Base-by-base conservation (phyloP, 2,797 vertebrate species). In the Artibeus jamaicensis region DNA sequence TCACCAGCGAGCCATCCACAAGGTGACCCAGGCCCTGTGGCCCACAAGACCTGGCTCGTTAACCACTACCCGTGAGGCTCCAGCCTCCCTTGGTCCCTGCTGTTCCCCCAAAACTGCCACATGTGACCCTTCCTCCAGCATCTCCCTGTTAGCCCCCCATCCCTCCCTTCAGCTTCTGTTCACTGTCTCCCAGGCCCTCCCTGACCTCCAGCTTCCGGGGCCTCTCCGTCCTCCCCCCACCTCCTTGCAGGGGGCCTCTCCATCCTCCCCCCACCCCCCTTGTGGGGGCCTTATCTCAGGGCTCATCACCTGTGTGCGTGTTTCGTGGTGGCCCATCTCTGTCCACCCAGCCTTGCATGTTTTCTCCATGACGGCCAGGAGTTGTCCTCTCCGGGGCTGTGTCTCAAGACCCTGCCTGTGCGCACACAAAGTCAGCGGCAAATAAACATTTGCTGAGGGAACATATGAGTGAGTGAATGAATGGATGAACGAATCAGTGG, bases 221-320 rank as follows among this genome's bases (percentile, higher is more conserved):
- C 11, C 50, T 92, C 39, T 29, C 48, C 26, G 6, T 34, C 44
- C 37, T 6, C 7, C 85, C 21, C 10, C 34, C 3, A 6, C 32
- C 57, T 34, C 57, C 26, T n/a, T n/a, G n/a, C n/a, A n/a, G 3
- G 0, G 1, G 1, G 19, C 11, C 50, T 92, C 39, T 29, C 59
- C 26, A 9, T 34, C 44, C 37, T 6, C 7, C 85, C 21, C 10
- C 34, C 3, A 6, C 32, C 57, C n/a, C 39, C 39, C 39, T 42
- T 6, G 14, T 0, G 14, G 59, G 16, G 9, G 46, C 34, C 74
- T 39, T 32, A 32, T 14, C 34, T 37, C 10, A 4, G 4, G 0
- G 4, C 44, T 3, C 32, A 0, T 24, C 3, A 10, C 68, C 39
- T 42, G 1, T 2, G 21, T 15, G 4, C 1, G 0, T 81, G 21